Conservation (phyloP, 2,797 vertebrate species). For the Chelonia mydas region DNA sequence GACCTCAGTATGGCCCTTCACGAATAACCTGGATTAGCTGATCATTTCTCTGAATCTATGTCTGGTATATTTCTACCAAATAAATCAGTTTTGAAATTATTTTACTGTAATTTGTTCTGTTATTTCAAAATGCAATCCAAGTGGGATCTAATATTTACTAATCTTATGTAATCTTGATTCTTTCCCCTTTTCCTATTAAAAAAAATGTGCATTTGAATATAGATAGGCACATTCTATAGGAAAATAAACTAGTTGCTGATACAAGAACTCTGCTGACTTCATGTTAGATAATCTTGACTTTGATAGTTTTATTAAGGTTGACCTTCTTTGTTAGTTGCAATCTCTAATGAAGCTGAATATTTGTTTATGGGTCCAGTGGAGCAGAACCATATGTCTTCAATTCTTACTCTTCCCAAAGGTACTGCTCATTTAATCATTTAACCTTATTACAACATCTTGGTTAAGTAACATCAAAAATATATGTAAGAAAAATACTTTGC, state of each 20-base stretch:
- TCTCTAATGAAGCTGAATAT: neutral
- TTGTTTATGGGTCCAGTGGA: constrained; percentile 1
- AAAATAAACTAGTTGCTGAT: neutral
- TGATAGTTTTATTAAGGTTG: constrained; percentile 1
- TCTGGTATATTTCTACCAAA: neutral
- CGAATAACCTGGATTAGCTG: neutral
- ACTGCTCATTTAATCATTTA: neutral
- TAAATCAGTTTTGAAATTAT: neutral
- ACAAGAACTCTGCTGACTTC: neutral
- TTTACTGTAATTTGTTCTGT: neutral
- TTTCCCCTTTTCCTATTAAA: neutral
- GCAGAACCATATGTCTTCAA: neutral
- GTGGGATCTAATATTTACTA: neutral
- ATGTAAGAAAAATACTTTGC: neutral
- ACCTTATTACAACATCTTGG: neutral
- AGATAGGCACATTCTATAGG: neutral
- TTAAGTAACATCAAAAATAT: neutral
- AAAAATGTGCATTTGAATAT: neutral
- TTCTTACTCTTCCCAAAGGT: neutral
- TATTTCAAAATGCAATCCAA: neutral
- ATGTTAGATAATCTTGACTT: neutral
- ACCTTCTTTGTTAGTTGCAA: constrained; percentile 20
- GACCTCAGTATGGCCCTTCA: neutral
- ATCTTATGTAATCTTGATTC: neutral
- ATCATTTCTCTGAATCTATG: neutral